Conservation (phyloP, 1,140 invertebrate genomes). For the Pseudomyrmex dendroicus region DNA sequence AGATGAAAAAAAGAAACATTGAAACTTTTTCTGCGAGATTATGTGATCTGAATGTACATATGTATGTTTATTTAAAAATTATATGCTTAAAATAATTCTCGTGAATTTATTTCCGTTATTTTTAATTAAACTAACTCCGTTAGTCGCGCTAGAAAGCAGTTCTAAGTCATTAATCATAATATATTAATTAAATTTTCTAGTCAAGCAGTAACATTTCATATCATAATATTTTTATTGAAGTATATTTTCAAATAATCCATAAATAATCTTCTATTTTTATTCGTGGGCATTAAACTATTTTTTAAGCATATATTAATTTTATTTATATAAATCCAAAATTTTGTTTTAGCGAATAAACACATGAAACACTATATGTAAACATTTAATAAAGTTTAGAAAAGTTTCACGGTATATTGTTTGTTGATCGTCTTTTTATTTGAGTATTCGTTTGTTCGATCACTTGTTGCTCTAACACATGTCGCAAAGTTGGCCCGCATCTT, state of each 20-base stretch:
- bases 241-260: background rate
- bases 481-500: background rate
- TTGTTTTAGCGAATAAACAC: background rate
- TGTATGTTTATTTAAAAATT: background rate
- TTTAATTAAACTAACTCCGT: constrained; percentile 18
- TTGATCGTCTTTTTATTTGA: background rate
- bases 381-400: constrained; percentile 10
- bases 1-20: too few relatives aligned
- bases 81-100: background rate
- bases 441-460: constrained; percentile 10
- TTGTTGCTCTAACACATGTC: constrained; percentile 39
- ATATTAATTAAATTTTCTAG: constrained; percentile 11
- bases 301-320: background rate
- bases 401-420: background rate
- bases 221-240: background rate
- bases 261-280: background rate
- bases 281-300: background rate
- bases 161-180: background rate
- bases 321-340: background rate
- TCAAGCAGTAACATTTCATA: background rate
- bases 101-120: background rate
- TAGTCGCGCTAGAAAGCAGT: background rate
- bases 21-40: too few relatives aligned
- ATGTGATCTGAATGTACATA: too few relatives aligned
- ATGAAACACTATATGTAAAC: background rate